Evolutionary conservation across 2,113 vertebrate genomes (phyloP).

Genomic region (Pungitius pungitius): DNA sequence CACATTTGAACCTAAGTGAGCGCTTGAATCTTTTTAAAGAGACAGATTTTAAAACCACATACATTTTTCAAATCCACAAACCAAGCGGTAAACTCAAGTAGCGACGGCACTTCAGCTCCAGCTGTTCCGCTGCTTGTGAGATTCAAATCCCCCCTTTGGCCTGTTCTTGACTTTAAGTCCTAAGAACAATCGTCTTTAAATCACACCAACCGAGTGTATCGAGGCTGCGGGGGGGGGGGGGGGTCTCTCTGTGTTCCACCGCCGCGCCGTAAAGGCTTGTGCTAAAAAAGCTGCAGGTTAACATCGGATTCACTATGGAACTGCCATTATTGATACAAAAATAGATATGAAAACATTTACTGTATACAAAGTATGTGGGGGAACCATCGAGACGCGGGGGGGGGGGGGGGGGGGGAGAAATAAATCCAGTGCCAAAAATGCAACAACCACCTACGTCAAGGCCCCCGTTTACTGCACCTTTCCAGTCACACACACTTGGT

Average conservation of each 20-base stretch:
- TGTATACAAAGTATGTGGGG: slow-evolving; percentile 62
- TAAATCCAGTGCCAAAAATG: too few relatives aligned
- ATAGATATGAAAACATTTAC: slow-evolving; percentile 79
- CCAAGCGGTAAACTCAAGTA: neutral
- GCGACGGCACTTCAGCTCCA: too few relatives aligned
- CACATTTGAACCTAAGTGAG: neutral
- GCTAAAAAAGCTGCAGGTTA: slow-evolving; percentile 69
- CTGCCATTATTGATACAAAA: slow-evolving; percentile 72
- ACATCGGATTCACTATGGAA: slow-evolving; percentile 47
- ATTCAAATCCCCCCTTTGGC: neutral
- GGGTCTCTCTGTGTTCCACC: neutral
- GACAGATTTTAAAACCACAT: neutral
- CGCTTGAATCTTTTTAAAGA: neutral
- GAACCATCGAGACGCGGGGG: too few relatives aligned
- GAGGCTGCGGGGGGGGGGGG: too few relatives aligned
- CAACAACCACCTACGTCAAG: slow-evolving; percentile 40
- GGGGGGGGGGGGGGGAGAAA: too few relatives aligned
- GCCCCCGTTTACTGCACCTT: slow-evolving; percentile 24
- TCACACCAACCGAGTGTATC: neutral
- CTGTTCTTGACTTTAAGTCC: neutral
- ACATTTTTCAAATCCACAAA: neutral
- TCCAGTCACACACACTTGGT: slow-evolving; percentile 34
- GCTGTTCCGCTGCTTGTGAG: neutral
- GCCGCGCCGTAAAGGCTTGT: slow-evolving; percentile 61
- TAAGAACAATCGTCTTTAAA: neutral